A percentile compares a stretch with the other conserved stretches of the same genome.
These are phyloP conservation scores for Meandrusa payeni DNA, from an alignment of 2,888 invertebrate species.

Conservation along the genomic window DNA sequence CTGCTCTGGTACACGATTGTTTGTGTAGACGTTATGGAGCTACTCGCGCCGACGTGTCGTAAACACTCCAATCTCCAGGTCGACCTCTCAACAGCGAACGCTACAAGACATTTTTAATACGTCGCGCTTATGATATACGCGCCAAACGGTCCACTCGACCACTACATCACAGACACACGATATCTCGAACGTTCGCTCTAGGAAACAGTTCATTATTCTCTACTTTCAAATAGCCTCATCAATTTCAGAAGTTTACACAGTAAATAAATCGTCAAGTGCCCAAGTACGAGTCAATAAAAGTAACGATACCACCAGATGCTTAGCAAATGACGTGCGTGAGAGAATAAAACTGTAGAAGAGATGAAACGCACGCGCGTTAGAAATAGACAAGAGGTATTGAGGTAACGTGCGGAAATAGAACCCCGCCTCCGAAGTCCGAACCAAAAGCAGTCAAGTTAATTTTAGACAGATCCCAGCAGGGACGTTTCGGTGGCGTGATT, in stretches of 20 bases:
- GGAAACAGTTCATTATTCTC: not conserved
- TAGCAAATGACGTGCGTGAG: constrained; percentile 9
- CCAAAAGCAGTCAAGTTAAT: constrained; percentile 79
- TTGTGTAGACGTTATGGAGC: constrained; percentile 41
- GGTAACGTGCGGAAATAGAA: constrained; percentile 71
- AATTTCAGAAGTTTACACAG: constrained; percentile 2
- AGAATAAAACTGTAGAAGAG: constrained; percentile 43
- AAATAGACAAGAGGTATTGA: constrained; percentile 71
- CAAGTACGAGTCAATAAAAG: constrained; percentile 13
- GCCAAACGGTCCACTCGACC: not conserved
- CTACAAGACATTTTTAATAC: constrained; percentile 25
- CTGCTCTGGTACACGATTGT: constrained; percentile 36
- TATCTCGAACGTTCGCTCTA: not conserved
- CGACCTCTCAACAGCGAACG: constrained; percentile 20
- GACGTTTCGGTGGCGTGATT: constrained; percentile 76
- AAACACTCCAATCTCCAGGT: constrained; percentile 34
- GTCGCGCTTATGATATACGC: not conserved
- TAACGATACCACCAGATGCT: constrained; percentile 9
- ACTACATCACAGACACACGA: not conserved
- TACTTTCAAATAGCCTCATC: not conserved
- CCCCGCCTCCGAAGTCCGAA: constrained; percentile 76
- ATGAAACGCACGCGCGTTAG: constrained; percentile 54
- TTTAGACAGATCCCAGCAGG: constrained; percentile 69
- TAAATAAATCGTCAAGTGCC: constrained; percentile 7
- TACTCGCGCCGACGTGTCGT: constrained; percentile 40